Conservation (phyloP, 92 coral and sea anemone genomes). For the Actinernus sp. region DNA sequence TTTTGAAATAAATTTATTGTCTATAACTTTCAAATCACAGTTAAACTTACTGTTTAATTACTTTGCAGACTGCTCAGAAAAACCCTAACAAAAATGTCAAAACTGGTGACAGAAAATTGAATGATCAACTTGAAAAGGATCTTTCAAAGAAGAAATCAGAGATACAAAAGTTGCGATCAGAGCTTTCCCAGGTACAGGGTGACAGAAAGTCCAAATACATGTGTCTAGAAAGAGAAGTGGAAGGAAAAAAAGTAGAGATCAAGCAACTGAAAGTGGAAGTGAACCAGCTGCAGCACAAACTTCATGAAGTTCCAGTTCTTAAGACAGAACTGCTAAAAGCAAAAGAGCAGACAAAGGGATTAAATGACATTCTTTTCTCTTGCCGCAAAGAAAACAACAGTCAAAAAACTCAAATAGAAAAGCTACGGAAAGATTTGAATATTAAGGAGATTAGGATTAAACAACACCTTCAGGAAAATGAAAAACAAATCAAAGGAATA, state of each 20-base stretch:
- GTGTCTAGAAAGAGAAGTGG: slow-evolving; percentile 29
- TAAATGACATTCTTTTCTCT: slow-evolving; percentile 38
- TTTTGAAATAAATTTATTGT: too few relatives aligned
- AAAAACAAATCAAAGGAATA: slow-evolving; percentile 8
- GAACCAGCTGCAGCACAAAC: slow-evolving; percentile 53
- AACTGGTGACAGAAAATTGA: background rate
- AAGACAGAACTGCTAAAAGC: slow-evolving; percentile 58
- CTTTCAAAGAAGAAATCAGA: slow-evolving; percentile 21
- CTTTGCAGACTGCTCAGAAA: too few relatives aligned
- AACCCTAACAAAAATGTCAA: too few relatives aligned
- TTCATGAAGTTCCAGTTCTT: slow-evolving; percentile 53
- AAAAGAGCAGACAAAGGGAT: slow-evolving; percentile 49
- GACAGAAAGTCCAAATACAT: slow-evolving; percentile 4
- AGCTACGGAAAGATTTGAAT: slow-evolving; percentile 41
- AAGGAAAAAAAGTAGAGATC: slow-evolving; percentile 42
- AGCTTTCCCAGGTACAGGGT: slow-evolving; percentile 4
- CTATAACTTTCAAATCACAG: too few relatives aligned
- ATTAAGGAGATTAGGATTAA: slow-evolving; percentile 21
- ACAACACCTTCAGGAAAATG: slow-evolving; percentile 16
- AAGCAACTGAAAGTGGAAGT: slow-evolving; percentile 28
- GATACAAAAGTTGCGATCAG: slow-evolving; percentile 18
- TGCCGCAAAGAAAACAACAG: slow-evolving; percentile 59
- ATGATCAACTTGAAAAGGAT: slow-evolving; percentile 8
- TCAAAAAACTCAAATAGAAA: slow-evolving; percentile 33
- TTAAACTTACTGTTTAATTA: too few relatives aligned